Base-by-base conservation (phyloP, 2,113 vertebrate genomes). In the Pseudopodoces humilis region DNA sequence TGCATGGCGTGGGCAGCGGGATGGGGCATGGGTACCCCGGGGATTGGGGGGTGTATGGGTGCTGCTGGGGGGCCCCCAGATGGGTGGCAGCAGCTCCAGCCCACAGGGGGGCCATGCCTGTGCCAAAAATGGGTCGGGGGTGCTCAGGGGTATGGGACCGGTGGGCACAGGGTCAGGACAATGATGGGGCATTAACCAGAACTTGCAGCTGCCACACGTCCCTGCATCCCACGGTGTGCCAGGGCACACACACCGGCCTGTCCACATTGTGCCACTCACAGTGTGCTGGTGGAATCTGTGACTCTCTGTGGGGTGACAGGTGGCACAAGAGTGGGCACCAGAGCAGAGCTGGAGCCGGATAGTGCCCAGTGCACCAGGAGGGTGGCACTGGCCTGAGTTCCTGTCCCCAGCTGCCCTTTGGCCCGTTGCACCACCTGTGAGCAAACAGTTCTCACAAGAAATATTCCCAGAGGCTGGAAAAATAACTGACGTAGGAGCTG, bases 341-440 rank as follows among this genome's bases (percentile, higher is more conserved):
- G 23, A 4, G 23, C 59, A 14, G 24, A 37, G 63, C 35, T 2
- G 1, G 47, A 71, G 58, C 30, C 0, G 0, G 16, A 39, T 0
- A 0, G 35, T 47, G 19, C 74, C 56, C 9, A 0, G 3, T 1
- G 0, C 4, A 3, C 14, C 1, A 0, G 28, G 43, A 77, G 35
- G 52, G 39, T 78, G 69, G 30, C 7, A 8, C 16, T 50, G 47
- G 43, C 39, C 6, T 3, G 30, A 6, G 41, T 17, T 72, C 28
- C 81, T 65, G 50, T 81, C 80, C 27, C 1, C 20, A 19, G 62
- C 47, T 75, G 90, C 90, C 82, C 94, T 96, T 96, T 64, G 74
- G 75, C 85, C 70, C 1, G 0, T 47, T 31, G 16, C 47, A 69
- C 63, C 86, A 72, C 62, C 88, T 53, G 67, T 6, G 2, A 88